These are phyloP conservation scores for Corythornis leucogaster DNA, from an alignment of 2,797 vertebrate species.

Conservation along the genomic window DNA sequence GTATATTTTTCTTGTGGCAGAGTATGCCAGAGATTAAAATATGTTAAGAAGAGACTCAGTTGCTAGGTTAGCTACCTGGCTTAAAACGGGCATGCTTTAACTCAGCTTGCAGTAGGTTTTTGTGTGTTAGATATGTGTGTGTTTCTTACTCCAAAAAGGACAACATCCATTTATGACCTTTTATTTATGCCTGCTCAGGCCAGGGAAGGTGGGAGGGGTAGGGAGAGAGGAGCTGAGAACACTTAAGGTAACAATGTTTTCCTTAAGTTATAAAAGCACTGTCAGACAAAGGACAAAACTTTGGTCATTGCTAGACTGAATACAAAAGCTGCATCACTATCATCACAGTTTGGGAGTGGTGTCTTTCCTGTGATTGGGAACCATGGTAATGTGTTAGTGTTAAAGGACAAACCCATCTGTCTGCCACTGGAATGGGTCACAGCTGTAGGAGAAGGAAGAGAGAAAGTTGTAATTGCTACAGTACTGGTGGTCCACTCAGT, in stretches of 20 bases:
- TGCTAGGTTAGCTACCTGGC: slow-evolving; percentile 38
- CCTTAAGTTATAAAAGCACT: slow-evolving; percentile 25
- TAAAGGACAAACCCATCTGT: neutral
- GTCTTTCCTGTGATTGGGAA: neutral
- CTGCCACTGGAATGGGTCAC: neutral
- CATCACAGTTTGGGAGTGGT: neutral
- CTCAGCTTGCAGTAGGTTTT: slow-evolving; percentile 1
- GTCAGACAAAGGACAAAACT: neutral
- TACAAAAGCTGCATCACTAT: neutral
- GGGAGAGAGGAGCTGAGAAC: neutral
- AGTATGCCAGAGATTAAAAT: slow-evolving; percentile 47
- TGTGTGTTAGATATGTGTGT: neutral
- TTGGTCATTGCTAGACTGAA: neutral
- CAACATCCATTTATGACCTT: neutral
- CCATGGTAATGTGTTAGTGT: neutral
- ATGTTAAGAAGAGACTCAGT: slow-evolving; percentile 16
- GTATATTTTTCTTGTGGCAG: slow-evolving; percentile 64
- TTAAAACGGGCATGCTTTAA: slow-evolving; percentile 35
- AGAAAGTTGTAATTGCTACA: neutral
- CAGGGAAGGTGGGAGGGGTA: neutral
- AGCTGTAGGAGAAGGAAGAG: neutral
- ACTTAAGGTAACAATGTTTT: neutral
- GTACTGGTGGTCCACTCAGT: neutral
- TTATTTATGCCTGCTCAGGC: slow-evolving; percentile 18
- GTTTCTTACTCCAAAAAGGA: slow-evolving; percentile 33